Base-by-base conservation (phyloP, 1,140 invertebrate genomes). In the Heliconius eleuchia region DNA sequence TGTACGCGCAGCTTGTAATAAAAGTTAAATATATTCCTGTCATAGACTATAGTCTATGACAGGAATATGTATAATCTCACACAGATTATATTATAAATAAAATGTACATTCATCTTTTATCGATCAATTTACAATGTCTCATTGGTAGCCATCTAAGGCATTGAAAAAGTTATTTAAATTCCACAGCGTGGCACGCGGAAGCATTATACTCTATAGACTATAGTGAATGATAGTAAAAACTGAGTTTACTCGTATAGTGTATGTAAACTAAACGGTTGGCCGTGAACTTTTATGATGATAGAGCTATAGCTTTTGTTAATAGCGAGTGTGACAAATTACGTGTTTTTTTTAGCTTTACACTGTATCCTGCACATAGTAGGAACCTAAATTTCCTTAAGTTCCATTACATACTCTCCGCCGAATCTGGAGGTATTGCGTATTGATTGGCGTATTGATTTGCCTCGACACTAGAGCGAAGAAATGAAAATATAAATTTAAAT, bases 101-200 rank as follows among this genome's bases (percentile, higher is more conserved):
- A 66, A 66, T 66, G 11, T 30, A 27, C 60, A 66, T 18, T 16
- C 11, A 30, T 66, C 60, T 30, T 66, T 66, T 66, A 27, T 30
- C 60, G 60, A 66, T 66, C 60, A 66, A 66, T 66, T 27, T 66
- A 30, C n/a, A 11, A 66, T 30, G 4, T 66, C 57, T 60, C 60
- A 30, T 66, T 30, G 55, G 55, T 8, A 8, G n/a, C n/a, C 60
- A 66, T 66, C n/a, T 4, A 30, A n/a, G 27, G 13, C 23, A 8
- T 30, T 16, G 13, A 79, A 79, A 79, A 82, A 71, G 74, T 82
- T 78, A 76, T 82, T 82, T 79, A 77, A 73, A 82, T 82, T 79
- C 57, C 80, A 73, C 13, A 50, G 34, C 80, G n/a, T 18, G 57
- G 77, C 77, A 79, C 74, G 74, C 77, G 80, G 71, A 78, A 74